Conservation (phyloP, 2,113 vertebrate genomes). For the Callipepla squamata region DNA sequence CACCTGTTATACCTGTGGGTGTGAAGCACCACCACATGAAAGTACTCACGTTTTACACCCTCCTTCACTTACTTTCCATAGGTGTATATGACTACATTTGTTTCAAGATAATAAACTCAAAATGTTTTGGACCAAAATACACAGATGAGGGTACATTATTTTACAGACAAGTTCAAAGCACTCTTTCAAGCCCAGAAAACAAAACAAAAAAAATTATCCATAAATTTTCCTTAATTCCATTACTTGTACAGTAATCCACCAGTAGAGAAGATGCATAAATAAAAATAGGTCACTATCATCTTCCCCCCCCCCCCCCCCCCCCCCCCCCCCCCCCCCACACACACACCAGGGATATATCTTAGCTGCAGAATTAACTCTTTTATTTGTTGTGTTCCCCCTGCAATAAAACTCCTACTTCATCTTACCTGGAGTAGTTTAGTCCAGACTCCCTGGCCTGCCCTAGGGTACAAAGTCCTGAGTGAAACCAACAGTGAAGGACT, state of each 20-base stretch:
- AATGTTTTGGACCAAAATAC: not conserved
- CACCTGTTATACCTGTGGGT: constrained; percentile 13
- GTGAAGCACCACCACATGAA: constrained; percentile 14
- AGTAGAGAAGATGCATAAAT: constrained; percentile 1
- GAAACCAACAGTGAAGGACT: not conserved
- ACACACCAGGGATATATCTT: not conserved
- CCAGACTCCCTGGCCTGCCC: not conserved
- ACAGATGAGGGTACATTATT: not conserved
- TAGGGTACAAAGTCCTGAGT: not conserved
- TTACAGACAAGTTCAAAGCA: not conserved
- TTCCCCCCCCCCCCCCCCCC: not conserved
- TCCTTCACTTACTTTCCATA: not conserved
- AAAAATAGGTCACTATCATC: not conserved
- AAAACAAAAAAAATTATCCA: not conserved
- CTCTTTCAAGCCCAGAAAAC: not conserved
- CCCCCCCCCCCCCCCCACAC: too few relatives aligned
- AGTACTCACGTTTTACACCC: not conserved
- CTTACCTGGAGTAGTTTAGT: not conserved
- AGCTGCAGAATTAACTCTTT: not conserved
- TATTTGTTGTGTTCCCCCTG: not conserved
- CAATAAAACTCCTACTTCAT: not conserved
- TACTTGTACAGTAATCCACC: not conserved
- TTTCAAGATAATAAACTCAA: not conserved
- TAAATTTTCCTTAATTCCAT: not conserved
- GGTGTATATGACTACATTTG: not conserved